Evolutionary conservation across 2,113 vertebrate genomes (phyloP).

Genomic region (Sylvilagus bachmani): DNA sequence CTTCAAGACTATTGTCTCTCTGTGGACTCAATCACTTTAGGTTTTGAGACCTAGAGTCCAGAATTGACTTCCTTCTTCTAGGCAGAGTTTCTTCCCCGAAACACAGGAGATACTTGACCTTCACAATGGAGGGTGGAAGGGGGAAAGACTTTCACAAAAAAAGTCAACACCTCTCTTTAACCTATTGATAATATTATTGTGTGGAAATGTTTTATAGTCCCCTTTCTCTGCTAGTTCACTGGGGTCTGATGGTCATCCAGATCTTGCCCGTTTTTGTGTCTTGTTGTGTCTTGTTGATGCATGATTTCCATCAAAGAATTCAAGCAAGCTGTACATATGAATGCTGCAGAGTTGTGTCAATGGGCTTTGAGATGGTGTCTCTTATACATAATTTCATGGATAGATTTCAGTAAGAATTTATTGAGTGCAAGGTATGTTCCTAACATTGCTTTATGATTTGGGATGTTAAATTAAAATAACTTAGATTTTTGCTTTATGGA

Average conservation of each 20-base stretch:
- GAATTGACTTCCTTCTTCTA: not conserved
- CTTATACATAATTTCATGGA: not conserved
- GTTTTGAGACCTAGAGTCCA: not conserved
- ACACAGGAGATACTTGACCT: conserved; percentile 15
- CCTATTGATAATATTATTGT: not conserved
- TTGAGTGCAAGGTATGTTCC: not conserved
- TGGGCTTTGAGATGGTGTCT: not conserved
- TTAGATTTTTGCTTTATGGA: not conserved
- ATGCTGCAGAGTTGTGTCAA: not conserved
- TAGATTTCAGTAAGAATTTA: not conserved
- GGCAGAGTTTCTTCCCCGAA: not conserved
- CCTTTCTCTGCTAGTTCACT: not conserved
- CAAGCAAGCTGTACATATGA: not conserved
- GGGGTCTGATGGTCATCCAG: not conserved
- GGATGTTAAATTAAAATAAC: conserved; percentile 19
- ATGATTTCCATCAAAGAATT: not conserved
- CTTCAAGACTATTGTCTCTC: not conserved
- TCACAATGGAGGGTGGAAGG: not conserved
- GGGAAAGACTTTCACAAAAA: conserved; percentile 39
- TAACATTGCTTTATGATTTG: not conserved
- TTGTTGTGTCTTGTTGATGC: not conserved
- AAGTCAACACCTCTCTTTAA: not conserved
- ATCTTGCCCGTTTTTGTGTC: not conserved
- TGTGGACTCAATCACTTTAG: conserved; percentile 3
- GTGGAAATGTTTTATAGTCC: not conserved